Evolutionary conservation across 2,113 vertebrate genomes (phyloP).

Genomic region (Cervus canadensis): DNA sequence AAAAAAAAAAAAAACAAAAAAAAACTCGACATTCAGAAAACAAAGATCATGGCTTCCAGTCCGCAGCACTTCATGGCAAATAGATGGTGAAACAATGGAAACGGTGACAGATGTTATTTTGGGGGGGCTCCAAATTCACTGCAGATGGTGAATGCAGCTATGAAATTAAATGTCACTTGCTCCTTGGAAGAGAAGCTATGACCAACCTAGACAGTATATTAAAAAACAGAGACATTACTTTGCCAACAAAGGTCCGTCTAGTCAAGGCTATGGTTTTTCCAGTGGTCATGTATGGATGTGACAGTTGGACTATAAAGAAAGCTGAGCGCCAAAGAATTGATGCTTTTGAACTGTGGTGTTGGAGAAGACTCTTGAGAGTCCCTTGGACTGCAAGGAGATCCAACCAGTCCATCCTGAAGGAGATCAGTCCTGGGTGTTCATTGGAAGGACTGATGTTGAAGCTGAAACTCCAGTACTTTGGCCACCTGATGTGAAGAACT

Average conservation of each 20-base stretch:
- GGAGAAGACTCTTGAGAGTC: background rate
- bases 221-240: background rate
- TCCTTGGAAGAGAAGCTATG: background rate
- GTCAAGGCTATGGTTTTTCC: background rate
- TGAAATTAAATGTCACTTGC: background rate
- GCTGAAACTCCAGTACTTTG: background rate
- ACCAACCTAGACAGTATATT: background rate
- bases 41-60: background rate
- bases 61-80: background rate
- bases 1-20: too few species aligned
- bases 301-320: background rate
- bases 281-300: background rate
- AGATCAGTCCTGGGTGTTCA: background rate
- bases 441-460: background rate
- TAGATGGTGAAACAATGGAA: background rate
- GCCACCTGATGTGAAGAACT: background rate
- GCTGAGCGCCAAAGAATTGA: fast-evolving
- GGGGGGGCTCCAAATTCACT: background rate
- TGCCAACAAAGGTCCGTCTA: background rate
- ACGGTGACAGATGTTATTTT: background rate
- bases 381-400: background rate
- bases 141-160: background rate
- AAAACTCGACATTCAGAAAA: background rate
- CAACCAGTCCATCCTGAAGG: background rate
- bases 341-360: background rate